A percentile compares a stretch with the other conserved stretches of the same genome.
Conservation (phyloP, 1,140 invertebrate species). For the Artemia franciscana region DNA sequence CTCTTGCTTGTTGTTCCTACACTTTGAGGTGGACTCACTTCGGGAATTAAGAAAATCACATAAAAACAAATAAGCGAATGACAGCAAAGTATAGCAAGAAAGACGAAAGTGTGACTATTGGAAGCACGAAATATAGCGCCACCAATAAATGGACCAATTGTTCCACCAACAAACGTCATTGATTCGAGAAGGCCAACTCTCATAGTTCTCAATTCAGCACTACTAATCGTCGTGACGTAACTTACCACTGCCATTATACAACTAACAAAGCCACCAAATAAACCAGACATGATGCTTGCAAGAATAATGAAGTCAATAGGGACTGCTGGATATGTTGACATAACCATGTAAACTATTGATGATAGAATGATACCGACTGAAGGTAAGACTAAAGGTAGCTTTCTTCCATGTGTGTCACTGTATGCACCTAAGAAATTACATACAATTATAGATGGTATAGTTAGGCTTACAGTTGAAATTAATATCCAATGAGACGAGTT, state of each 20-base stretch:
- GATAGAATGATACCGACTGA: conserved; percentile 20
- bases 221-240: conserved; percentile 22
- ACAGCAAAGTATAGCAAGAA: conserved; percentile 17
- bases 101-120: conserved; percentile 17
- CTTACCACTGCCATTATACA: conserved; percentile 21
- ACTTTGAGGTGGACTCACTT: background rate
- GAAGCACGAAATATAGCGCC: conserved; percentile 20
- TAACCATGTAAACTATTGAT: conserved; percentile 19
- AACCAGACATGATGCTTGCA: conserved; percentile 21
- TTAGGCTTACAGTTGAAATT: conserved; percentile 20
- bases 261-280: conserved; percentile 22
- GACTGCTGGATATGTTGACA: conserved; percentile 18
- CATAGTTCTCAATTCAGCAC: conserved; percentile 18
- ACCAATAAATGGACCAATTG: conserved; percentile 21
- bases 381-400: conserved; percentile 24
- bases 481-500: conserved; percentile 21
- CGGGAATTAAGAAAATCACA: conserved; percentile 11
- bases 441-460: conserved; percentile 21
- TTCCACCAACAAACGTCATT: conserved; percentile 25
- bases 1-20: no score
- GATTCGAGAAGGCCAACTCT: conserved; percentile 24
- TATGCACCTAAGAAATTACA: conserved; percentile 21
- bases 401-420: conserved; percentile 22
- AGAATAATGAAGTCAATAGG: conserved; percentile 20
- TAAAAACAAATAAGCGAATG: conserved; percentile 19